Conservation (phyloP, 2,888 invertebrate species). For the Epiblema foenella region DNA sequence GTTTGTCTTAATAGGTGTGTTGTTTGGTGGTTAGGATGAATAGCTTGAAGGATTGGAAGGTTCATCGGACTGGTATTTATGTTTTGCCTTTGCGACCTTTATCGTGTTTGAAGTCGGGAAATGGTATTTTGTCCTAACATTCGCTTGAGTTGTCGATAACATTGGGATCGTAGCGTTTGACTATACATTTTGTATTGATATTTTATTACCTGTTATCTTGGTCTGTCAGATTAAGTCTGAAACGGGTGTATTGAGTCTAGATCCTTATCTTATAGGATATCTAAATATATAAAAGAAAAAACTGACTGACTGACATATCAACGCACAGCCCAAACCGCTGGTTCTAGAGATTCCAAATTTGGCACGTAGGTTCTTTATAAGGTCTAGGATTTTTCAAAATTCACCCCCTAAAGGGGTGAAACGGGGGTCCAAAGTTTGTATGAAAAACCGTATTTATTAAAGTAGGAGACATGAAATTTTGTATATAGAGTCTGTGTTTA, state of each 20-base stretch:
- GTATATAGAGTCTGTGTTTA: too few relatives aligned
- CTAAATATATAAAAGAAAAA: too few relatives aligned
- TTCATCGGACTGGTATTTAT: slow-evolving; percentile 58
- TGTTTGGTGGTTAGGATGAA: slow-evolving; percentile 53
- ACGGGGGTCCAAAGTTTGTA: too few relatives aligned
- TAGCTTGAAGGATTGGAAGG: slow-evolving; percentile 55
- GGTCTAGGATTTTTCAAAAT: too few relatives aligned
- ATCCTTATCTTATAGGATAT: too few relatives aligned
- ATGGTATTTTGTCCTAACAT: slow-evolving; percentile 33
- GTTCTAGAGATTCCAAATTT: too few relatives aligned
- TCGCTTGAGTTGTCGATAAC: slow-evolving; percentile 23
- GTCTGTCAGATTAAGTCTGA: background rate
- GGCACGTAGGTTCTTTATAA: too few relatives aligned
- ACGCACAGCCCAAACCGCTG: too few relatives aligned
- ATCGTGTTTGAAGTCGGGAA: slow-evolving; percentile 33
- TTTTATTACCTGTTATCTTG: background rate
- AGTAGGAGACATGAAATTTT: too few relatives aligned
- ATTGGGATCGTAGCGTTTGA: slow-evolving; percentile 15
- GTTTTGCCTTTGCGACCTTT: slow-evolving; percentile 29
- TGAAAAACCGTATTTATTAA: too few relatives aligned
- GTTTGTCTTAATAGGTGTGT: slow-evolving; percentile 52
- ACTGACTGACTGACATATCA: too few relatives aligned
- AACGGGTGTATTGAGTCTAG: background rate
- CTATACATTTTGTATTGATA: slow-evolving; percentile 11
- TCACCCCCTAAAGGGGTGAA: too few relatives aligned